Evolutionary conservation across 2,113 vertebrate genomes (phyloP).

Genomic region (Ctenomys sociabilis): DNA sequence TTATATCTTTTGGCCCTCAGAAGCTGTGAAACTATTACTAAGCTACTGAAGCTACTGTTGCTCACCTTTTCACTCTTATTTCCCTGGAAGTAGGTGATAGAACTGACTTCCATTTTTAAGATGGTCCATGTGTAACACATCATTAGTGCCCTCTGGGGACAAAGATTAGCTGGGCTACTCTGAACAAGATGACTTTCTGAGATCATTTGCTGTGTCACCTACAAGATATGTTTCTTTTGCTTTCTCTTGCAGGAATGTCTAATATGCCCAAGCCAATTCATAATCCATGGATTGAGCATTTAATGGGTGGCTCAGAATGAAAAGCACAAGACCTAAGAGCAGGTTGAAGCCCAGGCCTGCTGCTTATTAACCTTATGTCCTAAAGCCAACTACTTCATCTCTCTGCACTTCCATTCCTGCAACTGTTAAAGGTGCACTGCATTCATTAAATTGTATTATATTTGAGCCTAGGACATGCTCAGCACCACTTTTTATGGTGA

Average conservation of each 20-base stretch:
- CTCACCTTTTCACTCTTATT: slow-evolving; percentile 11
- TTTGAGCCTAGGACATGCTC: slow-evolving; percentile 18
- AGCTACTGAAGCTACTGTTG: slow-evolving; percentile 5
- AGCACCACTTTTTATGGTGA: neutral
- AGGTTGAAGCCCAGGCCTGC: neutral
- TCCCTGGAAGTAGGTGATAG: neutral
- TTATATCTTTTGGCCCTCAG: neutral
- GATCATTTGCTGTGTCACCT: neutral
- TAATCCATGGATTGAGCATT: neutral
- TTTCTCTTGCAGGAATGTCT: slow-evolving; percentile 27
- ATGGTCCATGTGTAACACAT: neutral
- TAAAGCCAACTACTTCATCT: neutral
- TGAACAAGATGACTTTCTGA: slow-evolving; percentile 9
- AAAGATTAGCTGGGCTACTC: neutral
- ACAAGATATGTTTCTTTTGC: slow-evolving; percentile 28
- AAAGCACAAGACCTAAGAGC: neutral
- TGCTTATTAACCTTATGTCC: neutral
- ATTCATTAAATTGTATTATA: neutral
- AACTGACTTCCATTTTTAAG: neutral
- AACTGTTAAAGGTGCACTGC: neutral
- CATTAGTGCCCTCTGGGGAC: neutral
- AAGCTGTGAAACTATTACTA: slow-evolving; percentile 1
- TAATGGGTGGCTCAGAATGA: neutral
- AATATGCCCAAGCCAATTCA: neutral
- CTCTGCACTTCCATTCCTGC: neutral